Base-by-base conservation (phyloP, 2,888 invertebrate genomes). In the Oegoconia quadripuncta region DNA sequence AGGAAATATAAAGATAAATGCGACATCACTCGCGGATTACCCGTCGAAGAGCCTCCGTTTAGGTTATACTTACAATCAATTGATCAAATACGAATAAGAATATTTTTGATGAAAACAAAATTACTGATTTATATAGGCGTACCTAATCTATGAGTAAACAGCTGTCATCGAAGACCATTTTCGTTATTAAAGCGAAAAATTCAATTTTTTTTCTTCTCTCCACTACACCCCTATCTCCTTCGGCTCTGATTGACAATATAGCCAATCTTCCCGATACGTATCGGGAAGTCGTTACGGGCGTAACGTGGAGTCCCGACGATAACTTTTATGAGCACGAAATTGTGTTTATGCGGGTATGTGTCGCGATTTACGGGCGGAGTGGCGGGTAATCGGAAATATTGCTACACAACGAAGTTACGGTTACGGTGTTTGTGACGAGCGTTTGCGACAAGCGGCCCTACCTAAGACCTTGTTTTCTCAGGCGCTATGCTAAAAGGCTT, bases 281-380 rank as follows among this genome's bases (percentile, higher is more conserved):
- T 30, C 39, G 34, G 36, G 25, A 38, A 40, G 37, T 41, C 41
- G 41, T 41, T 25, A 48, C 45, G n/a, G 43, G 44, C 53, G 49
- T 55, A 57, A 58, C 62, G 56, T 54, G 67, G 61, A 68, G 55
- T 49, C 60, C 52, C 60, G 53, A 49, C 78, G 80, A 74, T 86
- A 84, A 86, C 84, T 86, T 86, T 86, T 87, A 87, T 84, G 86
- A 82, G 79, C 70, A 65, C 67, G 66, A 79, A 83, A 87, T 87
- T 86, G 84, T 84, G 79, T 87, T 87, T 86, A 86, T 78, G 75
- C 64, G 63, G 30, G 61, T 57, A 6, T 62, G 62, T 66, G 71
- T 74, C 67, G 74, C 76, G 81, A 81, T 82, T 80, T 74, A 72
- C 43, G 34, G 39, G 38, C 16, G 22, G 45, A 28, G 39, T 15